These are phyloP conservation scores for Dicerorhinus sumatrensis DNA, from an alignment of 2,113 vertebrate species.

Conservation along the genomic window DNA sequence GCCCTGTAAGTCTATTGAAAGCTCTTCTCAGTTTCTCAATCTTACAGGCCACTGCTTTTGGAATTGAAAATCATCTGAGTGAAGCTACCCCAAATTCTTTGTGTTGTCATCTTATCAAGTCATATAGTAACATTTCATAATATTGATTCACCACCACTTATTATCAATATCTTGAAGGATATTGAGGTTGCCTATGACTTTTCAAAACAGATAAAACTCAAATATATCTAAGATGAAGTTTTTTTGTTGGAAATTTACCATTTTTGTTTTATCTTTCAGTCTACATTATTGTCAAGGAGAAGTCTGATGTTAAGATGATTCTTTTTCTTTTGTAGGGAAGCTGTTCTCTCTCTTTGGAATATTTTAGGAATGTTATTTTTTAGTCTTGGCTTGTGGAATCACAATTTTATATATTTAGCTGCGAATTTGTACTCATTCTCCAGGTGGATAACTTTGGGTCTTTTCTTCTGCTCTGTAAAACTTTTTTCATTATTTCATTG, in stretches of 20 bases:
- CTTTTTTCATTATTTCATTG: not conserved
- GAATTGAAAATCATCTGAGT: not conserved
- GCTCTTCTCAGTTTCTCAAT: not conserved
- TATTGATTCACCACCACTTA: not conserved
- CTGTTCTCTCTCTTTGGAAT: not conserved
- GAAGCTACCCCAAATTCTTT: not conserved
- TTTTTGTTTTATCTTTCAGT: not conserved
- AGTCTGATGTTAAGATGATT: not conserved
- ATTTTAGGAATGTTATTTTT: not conserved
- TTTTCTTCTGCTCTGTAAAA: not conserved
- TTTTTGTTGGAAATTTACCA: not conserved
- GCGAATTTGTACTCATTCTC: not conserved
- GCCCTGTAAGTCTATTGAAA: not conserved
- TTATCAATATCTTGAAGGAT: not conserved
- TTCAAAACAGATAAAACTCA: not conserved
- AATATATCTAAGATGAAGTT: not conserved
- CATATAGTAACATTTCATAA: not conserved
- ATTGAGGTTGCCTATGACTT: not conserved
- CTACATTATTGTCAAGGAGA: not conserved
- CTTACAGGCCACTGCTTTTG: not conserved
- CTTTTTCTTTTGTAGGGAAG: conserved; percentile 21
- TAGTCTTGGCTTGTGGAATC: not conserved
- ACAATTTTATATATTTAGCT: not conserved
- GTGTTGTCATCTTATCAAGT: not conserved
- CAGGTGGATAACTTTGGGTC: not conserved